Conservation (phyloP, 2,888 invertebrate genomes). For the Parochlus steinenii region DNA sequence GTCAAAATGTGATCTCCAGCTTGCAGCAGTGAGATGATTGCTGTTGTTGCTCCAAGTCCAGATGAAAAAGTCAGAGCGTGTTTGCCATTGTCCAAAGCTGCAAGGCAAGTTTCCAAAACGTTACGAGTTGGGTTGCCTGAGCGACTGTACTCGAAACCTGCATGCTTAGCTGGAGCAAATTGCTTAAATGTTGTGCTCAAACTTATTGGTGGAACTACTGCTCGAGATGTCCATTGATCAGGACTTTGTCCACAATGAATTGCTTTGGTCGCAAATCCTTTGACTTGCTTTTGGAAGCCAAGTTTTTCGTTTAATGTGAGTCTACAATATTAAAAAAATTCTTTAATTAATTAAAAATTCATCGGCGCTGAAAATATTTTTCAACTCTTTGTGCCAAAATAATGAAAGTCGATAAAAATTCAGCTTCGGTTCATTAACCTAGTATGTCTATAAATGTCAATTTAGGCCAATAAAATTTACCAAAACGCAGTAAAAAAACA, state of each 20-base stretch:
- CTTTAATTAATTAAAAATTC: too few relatives aligned
- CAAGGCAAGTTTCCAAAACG: conserved; percentile 75
- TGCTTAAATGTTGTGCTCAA: conserved; percentile 89
- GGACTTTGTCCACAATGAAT: conserved; percentile 89
- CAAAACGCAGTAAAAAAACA: too few relatives aligned
- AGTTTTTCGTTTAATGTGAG: too few relatives aligned
- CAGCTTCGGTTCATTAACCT: too few relatives aligned
- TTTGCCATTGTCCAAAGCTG: conserved; percentile 77
- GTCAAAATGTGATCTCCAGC: conserved; percentile 81
- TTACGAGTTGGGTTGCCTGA: conserved; percentile 89
- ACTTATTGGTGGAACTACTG: conserved; percentile 81
- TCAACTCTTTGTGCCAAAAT: too few relatives aligned
- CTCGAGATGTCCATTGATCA: conserved; percentile 39
- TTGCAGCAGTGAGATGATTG: conserved; percentile 55
- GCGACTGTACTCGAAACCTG: conserved; percentile 76
- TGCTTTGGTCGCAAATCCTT: conserved; percentile 74
- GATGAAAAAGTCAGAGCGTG: conserved; percentile 72
- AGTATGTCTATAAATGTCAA: too few relatives aligned
- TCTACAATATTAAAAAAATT: too few relatives aligned
- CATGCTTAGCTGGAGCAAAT: conserved; percentile 63
- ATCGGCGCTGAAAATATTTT: too few relatives aligned
- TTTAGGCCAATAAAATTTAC: too few relatives aligned
- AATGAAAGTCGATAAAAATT: too few relatives aligned
- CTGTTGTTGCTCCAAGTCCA: conserved; percentile 75
- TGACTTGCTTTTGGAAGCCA: conserved; percentile 37